Evolutionary conservation across 2,888 invertebrate species (phyloP).

Genomic region (Calliphora vomitoria): DNA sequence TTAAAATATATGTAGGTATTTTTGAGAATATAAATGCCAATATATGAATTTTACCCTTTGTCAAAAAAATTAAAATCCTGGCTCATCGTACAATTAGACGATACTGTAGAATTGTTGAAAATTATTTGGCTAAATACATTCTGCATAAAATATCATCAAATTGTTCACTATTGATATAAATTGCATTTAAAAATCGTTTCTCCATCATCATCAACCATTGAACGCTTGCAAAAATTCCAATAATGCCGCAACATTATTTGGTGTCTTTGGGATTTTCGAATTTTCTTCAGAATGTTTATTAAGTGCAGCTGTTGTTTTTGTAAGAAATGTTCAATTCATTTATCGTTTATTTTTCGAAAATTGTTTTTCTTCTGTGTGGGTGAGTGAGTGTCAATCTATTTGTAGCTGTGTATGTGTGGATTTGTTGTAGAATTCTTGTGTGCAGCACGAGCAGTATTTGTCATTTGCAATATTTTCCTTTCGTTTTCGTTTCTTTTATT

Average conservation of each 20-base stretch:
- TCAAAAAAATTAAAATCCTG: no score
- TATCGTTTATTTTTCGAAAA: constrained; percentile 39
- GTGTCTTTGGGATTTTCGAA: constrained; percentile 21
- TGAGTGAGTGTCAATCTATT: constrained; percentile 3
- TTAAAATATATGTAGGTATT: no score
- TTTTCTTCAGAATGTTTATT: constrained; percentile 49
- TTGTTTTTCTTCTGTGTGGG: constrained; percentile 30
- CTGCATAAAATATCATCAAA: no score
- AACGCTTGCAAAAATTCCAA: constrained; percentile 23
- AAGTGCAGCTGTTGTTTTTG: constrained; percentile 54
- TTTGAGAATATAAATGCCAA: no score
- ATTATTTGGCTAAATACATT: no score
- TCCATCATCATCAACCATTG: neutral
- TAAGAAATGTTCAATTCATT: constrained; percentile 52
- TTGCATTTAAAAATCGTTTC: neutral
- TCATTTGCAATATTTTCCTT: constrained; percentile 50
- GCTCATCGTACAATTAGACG: no score
- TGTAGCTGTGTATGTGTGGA: neutral
- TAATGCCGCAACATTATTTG: neutral
- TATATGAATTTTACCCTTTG: no score
- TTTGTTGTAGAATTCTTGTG: neutral
- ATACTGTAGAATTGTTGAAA: no score
- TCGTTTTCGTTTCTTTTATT: neutral
- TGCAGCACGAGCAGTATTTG: constrained; percentile 21
- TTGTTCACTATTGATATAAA: neutral